Percentiles rank a stretch among this genome's conserved stretches.
Conservation (phyloP, 2,888 invertebrate genomes). For the Tuberolachnus salignus region DNA sequence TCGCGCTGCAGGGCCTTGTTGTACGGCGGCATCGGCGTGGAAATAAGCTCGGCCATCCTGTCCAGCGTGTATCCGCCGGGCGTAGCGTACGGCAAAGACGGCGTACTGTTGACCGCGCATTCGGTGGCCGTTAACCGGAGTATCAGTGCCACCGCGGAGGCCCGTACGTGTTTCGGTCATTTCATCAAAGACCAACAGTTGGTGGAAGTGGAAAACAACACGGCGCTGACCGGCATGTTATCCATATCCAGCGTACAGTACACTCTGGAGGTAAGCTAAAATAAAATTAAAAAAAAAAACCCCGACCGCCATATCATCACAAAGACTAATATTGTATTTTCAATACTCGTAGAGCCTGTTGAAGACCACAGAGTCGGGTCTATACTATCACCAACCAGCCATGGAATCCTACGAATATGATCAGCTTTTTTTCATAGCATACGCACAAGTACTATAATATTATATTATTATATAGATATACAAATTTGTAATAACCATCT, state of each 20-base stretch:
- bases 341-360: conserved; percentile 60
- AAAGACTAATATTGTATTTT: too few species aligned
- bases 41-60: conserved; percentile 64
- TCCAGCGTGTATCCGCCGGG: conserved; percentile 64
- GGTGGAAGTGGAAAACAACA: conserved; percentile 23
- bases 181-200: conserved; percentile 58
- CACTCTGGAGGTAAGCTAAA: conserved; percentile 62
- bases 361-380: conserved; percentile 59
- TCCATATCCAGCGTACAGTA: conserved; percentile 62
- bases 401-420: conserved; percentile 65
- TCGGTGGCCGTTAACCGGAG: conserved; percentile 63
- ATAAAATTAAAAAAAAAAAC: too few species aligned
- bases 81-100: conserved; percentile 62
- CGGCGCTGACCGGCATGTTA: conserved; percentile 60
- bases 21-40: conserved; percentile 65
- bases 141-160: conserved; percentile 58
- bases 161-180: conserved; percentile 48
- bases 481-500: too few species aligned
- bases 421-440: conserved; percentile 67
- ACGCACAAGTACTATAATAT: conserved; percentile 64
- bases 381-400: conserved; percentile 64
- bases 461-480: too few species aligned
- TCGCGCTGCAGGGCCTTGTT: conserved; percentile 63
- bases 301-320: too few species aligned
- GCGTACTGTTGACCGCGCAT: conserved; percentile 62